A percentile compares a stretch with the other conserved stretches of the same genome.
These are phyloP conservation scores for Pyrochroa serraticornis DNA, from an alignment of 2,888 invertebrate species.

Conservation along the genomic window DNA sequence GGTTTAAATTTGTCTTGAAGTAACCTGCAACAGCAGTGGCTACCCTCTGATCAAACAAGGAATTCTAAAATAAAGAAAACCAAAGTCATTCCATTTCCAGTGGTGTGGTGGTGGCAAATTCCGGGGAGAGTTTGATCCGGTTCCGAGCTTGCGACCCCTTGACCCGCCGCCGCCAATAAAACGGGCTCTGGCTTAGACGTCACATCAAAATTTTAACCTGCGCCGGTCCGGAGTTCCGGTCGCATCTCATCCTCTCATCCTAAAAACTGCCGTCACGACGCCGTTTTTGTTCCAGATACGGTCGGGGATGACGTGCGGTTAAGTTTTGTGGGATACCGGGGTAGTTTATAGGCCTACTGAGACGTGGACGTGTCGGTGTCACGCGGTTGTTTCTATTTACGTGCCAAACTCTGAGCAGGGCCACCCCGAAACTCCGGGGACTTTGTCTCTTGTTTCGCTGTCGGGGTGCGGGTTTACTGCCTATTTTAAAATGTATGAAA, in stretches of 20 bases:
- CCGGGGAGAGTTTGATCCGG: slow-evolving; percentile 36
- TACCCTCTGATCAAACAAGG: slow-evolving; percentile 34
- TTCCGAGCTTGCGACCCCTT: slow-evolving; percentile 33
- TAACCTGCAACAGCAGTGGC: slow-evolving; percentile 2
- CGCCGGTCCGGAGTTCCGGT: slow-evolving; percentile 18
- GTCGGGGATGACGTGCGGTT: slow-evolving; percentile 16
- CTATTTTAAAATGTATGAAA: slow-evolving; percentile 39
- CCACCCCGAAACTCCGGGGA: slow-evolving; percentile 21
- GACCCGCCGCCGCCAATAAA: slow-evolving; percentile 33
- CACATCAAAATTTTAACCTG: slow-evolving; percentile 35
- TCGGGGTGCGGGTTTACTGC: slow-evolving; percentile 26
- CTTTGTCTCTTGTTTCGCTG: slow-evolving; percentile 16
- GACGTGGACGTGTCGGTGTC: slow-evolving; percentile 36
- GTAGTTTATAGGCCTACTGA: slow-evolving; percentile 40
- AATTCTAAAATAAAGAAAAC: slow-evolving; percentile 35
- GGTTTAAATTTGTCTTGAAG: slow-evolving; percentile 18
- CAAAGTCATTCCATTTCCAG: slow-evolving; percentile 35
- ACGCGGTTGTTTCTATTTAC: slow-evolving; percentile 38
- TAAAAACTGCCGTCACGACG: slow-evolving; percentile 17
- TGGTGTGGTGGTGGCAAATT: slow-evolving; percentile 28
- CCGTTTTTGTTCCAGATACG: slow-evolving; percentile 19
- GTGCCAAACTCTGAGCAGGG: slow-evolving; percentile 29
- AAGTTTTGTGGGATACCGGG: slow-evolving; percentile 11
- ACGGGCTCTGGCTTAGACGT: slow-evolving; percentile 32
- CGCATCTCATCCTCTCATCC: background rate